Percentiles rank a stretch among this genome's conserved stretches.
phyloP scores from a whole-genome alignment of 2,888 invertebrate species.

The Cistogaster globosa region DNA sequence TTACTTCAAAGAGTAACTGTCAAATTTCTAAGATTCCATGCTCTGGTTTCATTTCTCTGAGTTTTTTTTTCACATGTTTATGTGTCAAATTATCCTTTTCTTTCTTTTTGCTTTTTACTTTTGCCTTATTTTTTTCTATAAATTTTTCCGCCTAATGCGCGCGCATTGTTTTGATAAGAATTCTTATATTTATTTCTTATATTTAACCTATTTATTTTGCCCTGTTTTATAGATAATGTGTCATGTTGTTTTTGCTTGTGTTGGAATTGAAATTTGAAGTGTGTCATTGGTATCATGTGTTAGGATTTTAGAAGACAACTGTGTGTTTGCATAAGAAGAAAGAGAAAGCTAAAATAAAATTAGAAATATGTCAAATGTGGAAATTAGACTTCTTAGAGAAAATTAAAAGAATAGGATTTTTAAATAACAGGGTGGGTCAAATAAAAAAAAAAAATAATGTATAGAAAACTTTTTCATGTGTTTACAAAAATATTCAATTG shows the following conservation, averaged over 20 bases:
- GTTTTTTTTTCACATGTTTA: constrained; percentile 15
- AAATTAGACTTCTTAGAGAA: not conserved
- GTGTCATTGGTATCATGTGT: constrained; percentile 66
- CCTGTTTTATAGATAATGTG: constrained; percentile 31
- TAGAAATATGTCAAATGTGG: constrained; percentile 38
- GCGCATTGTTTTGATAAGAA: constrained; percentile 46
- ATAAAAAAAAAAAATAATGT: too few relatives aligned
- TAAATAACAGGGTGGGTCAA: constrained; percentile 11
- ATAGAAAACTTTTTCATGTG: too few relatives aligned
- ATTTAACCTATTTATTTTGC: constrained; percentile 38
- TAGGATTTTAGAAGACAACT: constrained; percentile 4
- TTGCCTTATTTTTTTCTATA: constrained; percentile 3
- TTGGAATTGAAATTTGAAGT: constrained; percentile 28
- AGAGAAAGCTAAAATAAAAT: constrained; percentile 11
- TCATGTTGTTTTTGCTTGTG: constrained; percentile 6
- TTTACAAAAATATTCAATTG: too few relatives aligned
- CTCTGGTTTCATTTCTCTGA: not conserved
- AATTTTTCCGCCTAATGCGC: constrained; percentile 62
- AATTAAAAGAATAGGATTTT: not conserved
- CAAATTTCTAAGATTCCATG: constrained; percentile 16
- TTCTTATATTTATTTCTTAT: constrained; percentile 22
- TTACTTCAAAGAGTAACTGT: constrained; percentile 22
- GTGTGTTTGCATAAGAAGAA: not conserved
- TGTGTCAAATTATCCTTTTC: constrained; percentile 45
- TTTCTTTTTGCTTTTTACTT: not conserved